Conservation (phyloP, 2,113 vertebrate genomes). For the Maccullochella peelii region DNA sequence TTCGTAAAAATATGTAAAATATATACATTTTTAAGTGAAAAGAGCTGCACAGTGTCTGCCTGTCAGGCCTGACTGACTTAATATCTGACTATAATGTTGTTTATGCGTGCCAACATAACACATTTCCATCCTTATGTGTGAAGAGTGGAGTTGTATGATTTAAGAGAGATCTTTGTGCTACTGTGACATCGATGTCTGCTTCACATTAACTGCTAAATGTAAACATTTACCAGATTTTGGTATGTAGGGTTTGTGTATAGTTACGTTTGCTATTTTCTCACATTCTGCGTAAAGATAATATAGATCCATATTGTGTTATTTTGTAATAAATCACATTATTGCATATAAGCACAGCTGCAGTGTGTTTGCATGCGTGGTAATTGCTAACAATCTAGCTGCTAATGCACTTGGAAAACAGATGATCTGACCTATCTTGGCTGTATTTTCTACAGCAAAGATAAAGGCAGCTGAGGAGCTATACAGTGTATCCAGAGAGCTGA, state of each 20-base stretch:
- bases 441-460: slow-evolving; percentile 3
- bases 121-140: neutral
- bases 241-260: neutral
- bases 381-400: slow-evolving; percentile 9
- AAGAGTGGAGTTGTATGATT: neutral
- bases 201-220: neutral
- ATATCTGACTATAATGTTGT: neutral
- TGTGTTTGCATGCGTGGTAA: neutral
- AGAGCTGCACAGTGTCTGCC: too few relatives aligned
- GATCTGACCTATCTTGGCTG: slow-evolving; percentile 2
- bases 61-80: too few relatives aligned
- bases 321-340: slow-evolving; percentile 13
- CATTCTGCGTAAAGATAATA: neutral
- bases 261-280: neutral
- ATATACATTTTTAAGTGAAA: too few relatives aligned
- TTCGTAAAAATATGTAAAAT: too few relatives aligned
- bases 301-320: neutral
- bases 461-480: slow-evolving; percentile 3
- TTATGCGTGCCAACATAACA: neutral
- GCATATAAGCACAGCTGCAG: slow-evolving; percentile 21
- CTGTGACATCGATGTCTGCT: neutral
- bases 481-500: neutral
- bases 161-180: neutral
- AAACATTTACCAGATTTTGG: slow-evolving; percentile 7
- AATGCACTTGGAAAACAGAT: slow-evolving; percentile 9